A percentile compares a stretch with the other conserved stretches of the same genome.
These are phyloP conservation scores for Monochamus alternatus DNA, from an alignment of 2,888 invertebrate genomes.

Conservation along the genomic window DNA sequence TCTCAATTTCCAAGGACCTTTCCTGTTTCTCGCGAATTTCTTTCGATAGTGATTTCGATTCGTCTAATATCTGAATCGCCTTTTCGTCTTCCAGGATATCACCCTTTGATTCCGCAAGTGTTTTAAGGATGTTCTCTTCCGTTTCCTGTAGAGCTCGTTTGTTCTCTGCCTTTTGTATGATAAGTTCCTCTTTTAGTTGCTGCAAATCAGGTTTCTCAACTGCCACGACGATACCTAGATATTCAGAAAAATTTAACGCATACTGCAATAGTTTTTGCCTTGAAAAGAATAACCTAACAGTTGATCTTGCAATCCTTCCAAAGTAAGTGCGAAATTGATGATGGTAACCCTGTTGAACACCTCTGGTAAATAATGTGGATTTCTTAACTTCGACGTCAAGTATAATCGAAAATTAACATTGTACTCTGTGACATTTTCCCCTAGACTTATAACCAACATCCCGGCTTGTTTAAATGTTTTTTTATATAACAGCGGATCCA, in stretches of 20 bases:
- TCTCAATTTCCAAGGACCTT: conserved; percentile 83
- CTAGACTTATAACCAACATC: conserved; percentile 82
- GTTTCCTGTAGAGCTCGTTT: conserved; percentile 86
- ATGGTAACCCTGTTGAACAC: conserved; percentile 87
- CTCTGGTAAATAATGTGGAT: conserved; percentile 90
- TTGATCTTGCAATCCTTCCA: conserved; percentile 88
- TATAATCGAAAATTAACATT: conserved; percentile 84
- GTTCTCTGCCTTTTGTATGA: conserved; percentile 86
- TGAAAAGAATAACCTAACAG: conserved; percentile 75
- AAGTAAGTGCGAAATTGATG: conserved; percentile 88
- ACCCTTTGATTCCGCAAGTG: conserved; percentile 86
- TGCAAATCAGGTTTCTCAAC: conserved; percentile 90
- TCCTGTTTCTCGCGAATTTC: conserved; percentile 89
- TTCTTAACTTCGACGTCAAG: conserved; percentile 86
- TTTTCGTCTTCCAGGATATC: conserved; percentile 93
- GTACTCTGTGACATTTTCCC: conserved; percentile 86
- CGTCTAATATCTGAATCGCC: conserved; percentile 90
- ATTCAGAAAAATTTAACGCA: neutral
- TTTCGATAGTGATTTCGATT: conserved; percentile 86
- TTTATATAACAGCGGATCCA: conserved; percentile 85
- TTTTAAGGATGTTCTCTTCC: conserved; percentile 91
- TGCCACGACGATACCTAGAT: conserved; percentile 83
- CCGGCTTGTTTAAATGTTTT: conserved; percentile 84
- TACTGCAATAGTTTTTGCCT: neutral
- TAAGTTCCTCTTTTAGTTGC: conserved; percentile 84